phyloP scores from a whole-genome alignment of 2,113 vertebrate species.

The Ctenomys sociabilis region DNA sequence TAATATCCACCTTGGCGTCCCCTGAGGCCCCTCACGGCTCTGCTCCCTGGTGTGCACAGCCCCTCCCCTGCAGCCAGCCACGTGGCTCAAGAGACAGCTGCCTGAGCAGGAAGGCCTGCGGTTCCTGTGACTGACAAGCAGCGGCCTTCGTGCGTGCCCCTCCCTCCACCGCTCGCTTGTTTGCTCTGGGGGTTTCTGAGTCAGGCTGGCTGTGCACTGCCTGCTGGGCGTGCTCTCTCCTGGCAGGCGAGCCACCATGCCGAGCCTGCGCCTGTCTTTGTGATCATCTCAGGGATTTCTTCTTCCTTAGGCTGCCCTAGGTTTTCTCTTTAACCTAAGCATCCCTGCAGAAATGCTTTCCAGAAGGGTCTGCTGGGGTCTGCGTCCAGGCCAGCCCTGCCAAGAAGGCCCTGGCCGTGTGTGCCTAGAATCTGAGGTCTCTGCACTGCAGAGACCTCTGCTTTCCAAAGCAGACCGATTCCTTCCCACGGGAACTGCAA shows the following conservation, averaged over 20 bases:
- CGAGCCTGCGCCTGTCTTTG: neutral
- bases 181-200: neutral
- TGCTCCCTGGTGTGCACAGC: neutral
- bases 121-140: conserved; percentile 51
- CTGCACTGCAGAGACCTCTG: conserved; percentile 29
- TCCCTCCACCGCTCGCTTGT: neutral
- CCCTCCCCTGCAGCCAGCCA: neutral
- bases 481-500: neutral
- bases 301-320: neutral
- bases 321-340: conserved; percentile 67
- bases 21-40: neutral
- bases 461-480: conserved; percentile 22
- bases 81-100: conserved; percentile 69
- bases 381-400: neutral
- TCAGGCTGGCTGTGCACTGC: neutral
- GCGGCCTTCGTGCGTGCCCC: no score
- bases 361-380: conserved; percentile 20
- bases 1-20: neutral
- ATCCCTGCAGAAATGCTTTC: conserved; percentile 50
- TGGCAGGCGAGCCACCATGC: neutral
- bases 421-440: neutral
- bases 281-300: neutral
- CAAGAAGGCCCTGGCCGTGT: no score
- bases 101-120: conserved; percentile 59
- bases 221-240: neutral